Percentiles rank a stretch among this genome's conserved stretches.
phyloP scores from a whole-genome alignment of 2,888 invertebrate species.

The Heliconius ethilla region DNA sequence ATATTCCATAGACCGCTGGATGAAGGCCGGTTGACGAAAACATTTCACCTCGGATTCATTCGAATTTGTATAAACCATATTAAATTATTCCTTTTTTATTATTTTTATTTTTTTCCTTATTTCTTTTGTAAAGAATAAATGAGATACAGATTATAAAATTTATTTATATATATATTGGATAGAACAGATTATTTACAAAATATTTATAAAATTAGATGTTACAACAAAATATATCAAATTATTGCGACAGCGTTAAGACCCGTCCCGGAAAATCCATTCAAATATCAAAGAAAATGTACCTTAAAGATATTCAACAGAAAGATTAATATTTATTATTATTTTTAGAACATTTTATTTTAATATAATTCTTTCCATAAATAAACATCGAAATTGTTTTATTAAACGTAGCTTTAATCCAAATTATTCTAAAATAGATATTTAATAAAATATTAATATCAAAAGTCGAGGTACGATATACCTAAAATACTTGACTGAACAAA shows the following conservation, averaged over 20 bases:
- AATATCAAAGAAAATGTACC: constrained; percentile 8
- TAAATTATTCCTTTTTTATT: constrained; percentile 55
- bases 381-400: constrained; percentile 47
- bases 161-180: constrained; percentile 1
- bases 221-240: constrained; percentile 17
- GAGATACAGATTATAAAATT: constrained; percentile 6
- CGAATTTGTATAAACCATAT: constrained; percentile 65
- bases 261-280: constrained; percentile 26
- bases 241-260: constrained; percentile 28
- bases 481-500: constrained; percentile 58
- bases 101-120: constrained; percentile 45
- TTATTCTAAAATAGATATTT: constrained; percentile 58
- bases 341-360: not conserved
- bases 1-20: constrained; percentile 97
- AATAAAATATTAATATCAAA: constrained; percentile 44
- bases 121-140: constrained; percentile 30
- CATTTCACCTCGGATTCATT: constrained; percentile 60
- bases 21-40: constrained; percentile 87
- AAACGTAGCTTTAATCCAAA: constrained; percentile 48
- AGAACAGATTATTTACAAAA: constrained; percentile 26
- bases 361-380: constrained; percentile 24
- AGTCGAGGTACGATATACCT: constrained; percentile 36
- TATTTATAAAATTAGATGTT: constrained; percentile 8
- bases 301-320: not conserved
- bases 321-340: constrained; percentile 9